These are phyloP conservation scores for Cylas formicarius DNA, from an alignment of 1,140 invertebrate species.

Conservation along the genomic window DNA sequence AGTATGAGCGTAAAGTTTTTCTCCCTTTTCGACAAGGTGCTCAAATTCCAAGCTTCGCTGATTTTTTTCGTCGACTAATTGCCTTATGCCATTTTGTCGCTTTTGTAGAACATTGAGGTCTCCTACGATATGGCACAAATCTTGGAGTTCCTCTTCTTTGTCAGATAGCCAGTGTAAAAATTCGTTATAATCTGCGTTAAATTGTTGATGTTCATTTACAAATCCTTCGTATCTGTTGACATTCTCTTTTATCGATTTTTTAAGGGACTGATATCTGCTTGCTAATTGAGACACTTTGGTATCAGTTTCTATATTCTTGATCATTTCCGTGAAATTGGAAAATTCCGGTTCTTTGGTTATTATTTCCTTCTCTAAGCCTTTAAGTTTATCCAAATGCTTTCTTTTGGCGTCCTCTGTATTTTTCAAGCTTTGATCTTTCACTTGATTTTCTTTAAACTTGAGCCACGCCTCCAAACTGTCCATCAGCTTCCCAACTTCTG, in stretches of 20 bases:
- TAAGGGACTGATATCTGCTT: conserved; percentile 78
- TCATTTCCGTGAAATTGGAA: conserved; percentile 59
- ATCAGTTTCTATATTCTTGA: conserved; percentile 67
- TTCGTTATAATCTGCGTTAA: conserved; percentile 69
- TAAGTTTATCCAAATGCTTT: conserved; percentile 71
- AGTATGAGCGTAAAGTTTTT: conserved; percentile 87
- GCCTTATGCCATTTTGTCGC: conserved; percentile 73
- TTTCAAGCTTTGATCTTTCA: conserved; percentile 86
- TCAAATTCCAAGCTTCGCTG: conserved; percentile 79
- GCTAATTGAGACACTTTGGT: conserved; percentile 72
- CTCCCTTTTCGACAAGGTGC: conserved; percentile 77
- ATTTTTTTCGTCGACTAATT: conserved; percentile 71
- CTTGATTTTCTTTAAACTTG: conserved; percentile 71
- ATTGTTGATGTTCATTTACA: conserved; percentile 75
- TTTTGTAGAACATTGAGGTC: conserved; percentile 79
- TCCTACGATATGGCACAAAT: conserved; percentile 78
- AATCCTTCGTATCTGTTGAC: conserved; percentile 73
- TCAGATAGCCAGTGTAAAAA: conserved; percentile 69
- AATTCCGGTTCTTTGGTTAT: conserved; percentile 62
- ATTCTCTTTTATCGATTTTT: conserved; percentile 73
- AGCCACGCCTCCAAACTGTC: conserved; percentile 76
- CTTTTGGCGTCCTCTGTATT: conserved; percentile 76
- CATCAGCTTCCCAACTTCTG: conserved; percentile 69
- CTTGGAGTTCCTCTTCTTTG: conserved; percentile 63
- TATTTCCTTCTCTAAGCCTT: conserved; percentile 68